Evolutionary conservation across 2,888 invertebrate genomes (phyloP), one percentile per base, ranked within the genome.

Genomic region (Rotaria socialis): DNA sequence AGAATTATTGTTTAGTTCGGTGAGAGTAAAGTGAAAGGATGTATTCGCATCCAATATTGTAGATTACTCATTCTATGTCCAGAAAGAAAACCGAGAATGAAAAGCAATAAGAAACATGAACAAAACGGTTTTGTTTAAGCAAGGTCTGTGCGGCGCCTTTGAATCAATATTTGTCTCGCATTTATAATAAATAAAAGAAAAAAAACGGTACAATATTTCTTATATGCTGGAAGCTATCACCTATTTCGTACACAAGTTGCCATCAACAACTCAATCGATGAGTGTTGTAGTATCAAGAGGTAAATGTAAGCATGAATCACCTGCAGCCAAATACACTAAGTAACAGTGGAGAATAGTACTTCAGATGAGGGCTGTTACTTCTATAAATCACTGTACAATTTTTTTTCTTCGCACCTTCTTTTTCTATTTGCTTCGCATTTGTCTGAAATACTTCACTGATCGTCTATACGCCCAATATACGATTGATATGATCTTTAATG

Each of bases 81-180:
- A 60, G 3, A 27, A 60, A 27, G 35, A 35, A 35, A 35, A 35
- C 35, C 35, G 35, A 35, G 35, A 35, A 35, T 35, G 35, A 35
- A 35, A 35, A 35, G 35, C 7, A 47, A 5, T 2, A 55, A 22
- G 55, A 55, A 55, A 55, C 55, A 55, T 22, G 19, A 55, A 55
- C 55, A 22, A 55, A 52, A 55, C 22, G 6, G 5, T 22, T 55
- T 22, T 55, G 22, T 55, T 55, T 55, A 55, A 55, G 22, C 22
- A 55, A 7, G 3, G 55, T 22, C 0, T 55, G 55, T 55, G 16
- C 5, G 19, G 19, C 35, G 27, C 67, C 35, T 35, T 41, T 35
- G 19, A 67, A 67, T 67, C 67, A 67, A 35, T 67, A 67, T 67
- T 67, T 67, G 67, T 35, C 35, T 67, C 67, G 35, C 67, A 67